Conservation (phyloP, 2,888 invertebrate genomes). For the Melipona beecheii region DNA sequence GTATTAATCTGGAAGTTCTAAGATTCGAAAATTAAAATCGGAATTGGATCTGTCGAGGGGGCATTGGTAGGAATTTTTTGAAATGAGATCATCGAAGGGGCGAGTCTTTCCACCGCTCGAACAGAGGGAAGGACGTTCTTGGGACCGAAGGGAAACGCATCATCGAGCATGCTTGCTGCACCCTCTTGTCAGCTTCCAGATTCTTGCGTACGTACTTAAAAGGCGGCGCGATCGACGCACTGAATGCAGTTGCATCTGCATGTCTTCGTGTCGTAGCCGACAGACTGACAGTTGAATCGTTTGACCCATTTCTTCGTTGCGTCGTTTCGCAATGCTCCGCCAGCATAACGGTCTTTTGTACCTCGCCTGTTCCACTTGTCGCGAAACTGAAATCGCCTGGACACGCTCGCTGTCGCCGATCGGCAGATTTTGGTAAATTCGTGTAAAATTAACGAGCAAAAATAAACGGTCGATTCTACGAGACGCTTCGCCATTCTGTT, state of each 20-base stretch:
- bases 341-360: constrained; percentile 68
- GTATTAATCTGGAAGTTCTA: too few species aligned
- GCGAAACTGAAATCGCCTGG: constrained; percentile 52
- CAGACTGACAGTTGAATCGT: constrained; percentile 70
- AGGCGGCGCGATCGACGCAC: constrained; percentile 40
- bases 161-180: neutral
- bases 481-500: too few species aligned
- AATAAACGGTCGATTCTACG: neutral
- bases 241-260: constrained; percentile 42
- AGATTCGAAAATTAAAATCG: too few species aligned
- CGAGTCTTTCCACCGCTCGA: neutral
- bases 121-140: constrained; percentile 4
- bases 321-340: constrained; percentile 69
- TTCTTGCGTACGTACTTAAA: constrained; percentile 1
- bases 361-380: constrained; percentile 61
- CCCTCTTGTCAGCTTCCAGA: neutral
- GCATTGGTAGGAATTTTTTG: neutral
- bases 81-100: neutral
- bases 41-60: too few species aligned
- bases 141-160: constrained; percentile 20
- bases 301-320: constrained; percentile 70
- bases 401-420: constrained; percentile 8
- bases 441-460: too few species aligned
- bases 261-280: constrained; percentile 26
- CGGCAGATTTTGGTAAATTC: neutral